Base-by-base conservation (phyloP, 2,888 invertebrate genomes). In the Panopea generosa region DNA sequence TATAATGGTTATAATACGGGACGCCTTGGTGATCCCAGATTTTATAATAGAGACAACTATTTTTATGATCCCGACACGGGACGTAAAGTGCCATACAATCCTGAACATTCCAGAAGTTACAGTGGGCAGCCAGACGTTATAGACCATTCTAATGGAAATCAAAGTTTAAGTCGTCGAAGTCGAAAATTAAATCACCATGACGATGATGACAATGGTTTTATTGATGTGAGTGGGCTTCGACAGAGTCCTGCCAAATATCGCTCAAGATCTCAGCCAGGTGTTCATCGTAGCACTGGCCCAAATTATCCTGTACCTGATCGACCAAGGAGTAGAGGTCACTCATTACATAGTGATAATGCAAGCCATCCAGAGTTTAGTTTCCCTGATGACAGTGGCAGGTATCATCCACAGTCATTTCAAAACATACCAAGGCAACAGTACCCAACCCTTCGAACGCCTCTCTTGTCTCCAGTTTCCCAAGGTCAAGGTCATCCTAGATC, bases 21-120 rank as follows among this genome's bases (percentile, higher is more conserved):
- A 33, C 63, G 69, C 49, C 43, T 76, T 22, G 67, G 69, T 24
- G 76, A 81, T 50, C 47, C 65, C 16, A 40, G 65, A 62, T 63
- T 82, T 43, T 76, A 67, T 65, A 72, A 84, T 55, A 72, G 69
- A 22, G 80, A 84, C 67, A 60, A 68, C 26, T 73, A 61, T 52
- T 62, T 82, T 47, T 79, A 82, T 70, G 40, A 72, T 56, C 82
- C 82, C 24, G 67, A 80, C 26, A 73, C 65, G 24, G 72, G 79
- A 29, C 73, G 74, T 50, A 71, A 63, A 55, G 79, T 84, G 74
- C 74, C 83, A 66, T 62, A 61, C 29, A 61, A 52, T 40, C 62
- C 50, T 33, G 70, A 61, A 26, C 52, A 69, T 62, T 67, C 59
- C 26, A 52, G 66, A 26, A 50, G 61, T 43, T 68, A 69, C 47